A percentile compares a stretch with the other conserved stretches of the same genome.
Evolutionary conservation across 1,140 invertebrate genomes (phyloP).

Genomic region (Ridgeia piscesae): DNA sequence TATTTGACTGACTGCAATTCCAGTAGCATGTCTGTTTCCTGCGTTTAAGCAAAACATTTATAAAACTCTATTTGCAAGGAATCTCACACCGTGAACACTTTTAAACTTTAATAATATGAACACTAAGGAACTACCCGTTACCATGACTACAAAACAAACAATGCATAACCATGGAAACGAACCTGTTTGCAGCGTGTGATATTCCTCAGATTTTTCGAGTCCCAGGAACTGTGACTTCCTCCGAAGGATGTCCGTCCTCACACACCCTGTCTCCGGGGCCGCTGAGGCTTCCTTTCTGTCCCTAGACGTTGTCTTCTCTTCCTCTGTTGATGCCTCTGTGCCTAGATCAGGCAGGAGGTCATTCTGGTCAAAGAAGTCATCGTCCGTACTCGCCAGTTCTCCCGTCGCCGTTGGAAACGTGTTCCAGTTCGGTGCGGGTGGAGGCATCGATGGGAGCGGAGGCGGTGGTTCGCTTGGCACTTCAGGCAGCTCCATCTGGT

Average conservation of each 20-base stretch:
- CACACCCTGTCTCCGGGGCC: neutral
- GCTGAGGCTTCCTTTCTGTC: neutral
- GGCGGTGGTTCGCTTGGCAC: constrained; percentile 14
- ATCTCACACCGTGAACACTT: neutral
- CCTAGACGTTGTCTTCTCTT: neutral
- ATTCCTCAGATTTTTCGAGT: constrained; percentile 25
- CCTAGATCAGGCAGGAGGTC: neutral
- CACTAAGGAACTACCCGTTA: neutral
- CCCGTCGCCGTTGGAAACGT: constrained; percentile 21
- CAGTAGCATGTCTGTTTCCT: too few species aligned
- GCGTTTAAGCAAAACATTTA: too few species aligned
- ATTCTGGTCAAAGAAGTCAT: constrained; percentile 14
- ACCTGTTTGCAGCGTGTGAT: constrained; percentile 13
- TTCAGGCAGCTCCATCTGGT: constrained; percentile 2
- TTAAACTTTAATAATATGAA: neutral
- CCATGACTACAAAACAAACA: neutral
- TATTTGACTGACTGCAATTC: too few species aligned
- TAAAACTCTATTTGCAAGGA: too few species aligned
- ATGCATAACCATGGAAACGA: neutral
- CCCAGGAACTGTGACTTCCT: constrained; percentile 25
- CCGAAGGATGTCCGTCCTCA: constrained; percentile 19
- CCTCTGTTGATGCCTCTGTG: neutral
- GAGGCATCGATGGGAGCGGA: constrained; percentile 19
- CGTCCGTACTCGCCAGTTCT: neutral
- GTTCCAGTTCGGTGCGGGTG: constrained; percentile 25